Conservation (phyloP, 2,888 invertebrate genomes). For the Serrognathus titanus region DNA sequence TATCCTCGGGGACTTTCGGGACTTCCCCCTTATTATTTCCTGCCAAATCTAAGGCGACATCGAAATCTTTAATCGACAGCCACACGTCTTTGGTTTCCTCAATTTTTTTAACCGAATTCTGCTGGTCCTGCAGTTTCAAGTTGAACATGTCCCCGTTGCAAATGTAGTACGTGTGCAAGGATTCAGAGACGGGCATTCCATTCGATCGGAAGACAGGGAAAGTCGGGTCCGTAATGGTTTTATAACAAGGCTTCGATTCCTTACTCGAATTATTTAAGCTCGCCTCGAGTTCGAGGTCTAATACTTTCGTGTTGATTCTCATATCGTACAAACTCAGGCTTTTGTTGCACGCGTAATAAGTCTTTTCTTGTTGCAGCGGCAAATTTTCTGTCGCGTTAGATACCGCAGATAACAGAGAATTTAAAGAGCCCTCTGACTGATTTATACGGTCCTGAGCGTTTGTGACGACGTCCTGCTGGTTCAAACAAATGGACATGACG, state of each 20-base stretch:
- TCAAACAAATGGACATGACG: conserved; percentile 70
- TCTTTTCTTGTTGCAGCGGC: neutral
- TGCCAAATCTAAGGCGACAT: conserved; percentile 1
- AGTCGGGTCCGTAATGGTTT: conserved; percentile 75
- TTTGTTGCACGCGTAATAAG: neutral
- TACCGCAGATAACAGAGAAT: conserved; percentile 9
- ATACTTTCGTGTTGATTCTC: neutral
- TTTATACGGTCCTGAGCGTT: conserved; percentile 5
- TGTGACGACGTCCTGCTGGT: conserved; percentile 49
- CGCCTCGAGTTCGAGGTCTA: neutral
- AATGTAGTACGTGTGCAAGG: conserved; percentile 67
- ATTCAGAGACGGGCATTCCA: conserved; percentile 70
- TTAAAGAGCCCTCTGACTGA: conserved; percentile 6
- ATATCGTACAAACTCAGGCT: neutral
- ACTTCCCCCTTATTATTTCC: neutral
- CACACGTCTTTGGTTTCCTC: conserved; percentile 17
- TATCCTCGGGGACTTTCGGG: conserved; percentile 4
- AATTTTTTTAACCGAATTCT: conserved; percentile 15
- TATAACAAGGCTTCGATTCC: conserved; percentile 25
- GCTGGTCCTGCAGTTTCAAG: conserved; percentile 17
- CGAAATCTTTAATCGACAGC: conserved; percentile 28
- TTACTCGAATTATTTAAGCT: neutral
- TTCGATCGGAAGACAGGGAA: conserved; percentile 74
- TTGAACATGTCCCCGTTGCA: conserved; percentile 58
- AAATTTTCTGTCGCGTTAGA: conserved; percentile 5